Evolutionary conservation across 2,113 vertebrate species (phyloP), one percentile per base, ranked within the genome.

Genomic region (Menura novaehollandiae): DNA sequence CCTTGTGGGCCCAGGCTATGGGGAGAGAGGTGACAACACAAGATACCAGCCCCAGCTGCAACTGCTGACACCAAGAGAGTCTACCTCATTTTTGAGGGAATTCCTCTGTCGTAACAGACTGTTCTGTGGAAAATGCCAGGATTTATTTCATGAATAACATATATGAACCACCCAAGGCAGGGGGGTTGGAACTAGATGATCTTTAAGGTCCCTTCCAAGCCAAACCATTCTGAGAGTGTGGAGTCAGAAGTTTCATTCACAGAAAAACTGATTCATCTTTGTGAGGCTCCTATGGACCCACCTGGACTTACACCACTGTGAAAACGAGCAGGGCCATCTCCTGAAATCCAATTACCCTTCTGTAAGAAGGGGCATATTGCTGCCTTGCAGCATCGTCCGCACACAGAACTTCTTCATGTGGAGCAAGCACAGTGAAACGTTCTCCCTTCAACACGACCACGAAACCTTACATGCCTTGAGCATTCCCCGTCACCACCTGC

Each of bases 381-480:
- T 91, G 46, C n/a, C 51, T 66, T 22, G 24, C 9, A 28, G 2
- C 46, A 15, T 66, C 39, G 17, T 17, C 62, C 32, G 8, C 51
- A 30, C 23, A 22, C 7, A 13, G 39, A 74, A 52, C 33, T 59
- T 51, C 30, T 24, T 72, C 28, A 7, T 7, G 11, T 9, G 56
- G 55, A 78, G 14, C 0, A 1, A 86, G 26, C 39, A 24, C 28
- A 47, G 69, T 30, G 10, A 60, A 66, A 32, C 6, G 20, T 85
- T 67, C 35, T 79, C 15, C 27, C 46, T 63, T 82, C 62, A n/a
- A 4, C 0, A 0, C 6, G 11, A 20, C 7, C 7, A 4, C 27
- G 78, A 60, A 47, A 66, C 53, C 60, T 75, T 35, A 20, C 28
- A 20, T 0, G 1, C 66, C 16, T 28, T 60, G 51, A 83, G 37